Conservation (phyloP, 2,888 invertebrate genomes). For the Endotricha flammealis region DNA sequence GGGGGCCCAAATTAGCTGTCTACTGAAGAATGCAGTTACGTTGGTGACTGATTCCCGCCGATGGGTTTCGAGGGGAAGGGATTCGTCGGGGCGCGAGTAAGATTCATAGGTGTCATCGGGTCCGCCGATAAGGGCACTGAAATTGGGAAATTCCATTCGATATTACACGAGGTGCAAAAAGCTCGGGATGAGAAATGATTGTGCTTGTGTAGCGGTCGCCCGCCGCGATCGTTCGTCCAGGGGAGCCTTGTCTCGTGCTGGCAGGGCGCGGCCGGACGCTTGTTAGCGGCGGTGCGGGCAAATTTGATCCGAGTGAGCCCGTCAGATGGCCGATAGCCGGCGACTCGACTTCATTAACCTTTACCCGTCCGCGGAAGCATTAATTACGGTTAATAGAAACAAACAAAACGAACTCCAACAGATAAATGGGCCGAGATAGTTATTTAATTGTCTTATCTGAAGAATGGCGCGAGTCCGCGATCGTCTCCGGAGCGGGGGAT, state of each 20-base stretch:
- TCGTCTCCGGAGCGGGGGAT: conserved; percentile 29
- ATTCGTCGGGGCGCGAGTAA: conserved; percentile 40
- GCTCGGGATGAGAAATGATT: conserved; percentile 23
- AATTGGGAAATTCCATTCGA: conserved; percentile 64
- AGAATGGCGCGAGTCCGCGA: conserved; percentile 31
- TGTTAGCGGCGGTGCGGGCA: conserved; percentile 10
- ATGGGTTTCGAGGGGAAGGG: conserved; percentile 37
- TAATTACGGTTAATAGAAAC: conserved; percentile 72
- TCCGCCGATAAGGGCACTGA: conserved; percentile 43
- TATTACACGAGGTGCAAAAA: conserved; percentile 51
- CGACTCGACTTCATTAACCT: conserved; percentile 61
- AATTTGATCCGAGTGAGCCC: conserved; percentile 26
- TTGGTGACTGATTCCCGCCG: conserved; percentile 59
- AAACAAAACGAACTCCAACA: conserved; percentile 65
- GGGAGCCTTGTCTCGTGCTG: not conserved
- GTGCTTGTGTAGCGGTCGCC: too few species aligned
- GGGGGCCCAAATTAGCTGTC: conserved; percentile 72
- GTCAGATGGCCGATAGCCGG: conserved; percentile 58
- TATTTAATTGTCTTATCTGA: conserved; percentile 70
- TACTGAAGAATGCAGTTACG: conserved; percentile 67
- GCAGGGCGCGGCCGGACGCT: conserved; percentile 14
- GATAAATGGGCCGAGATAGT: conserved; percentile 69
- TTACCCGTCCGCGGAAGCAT: conserved; percentile 52
- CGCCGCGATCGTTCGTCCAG: not conserved
- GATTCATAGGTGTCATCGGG: conserved; percentile 69